Conservation (phyloP, 2,797 vertebrate genomes). For the Sarcoramphus papa region DNA sequence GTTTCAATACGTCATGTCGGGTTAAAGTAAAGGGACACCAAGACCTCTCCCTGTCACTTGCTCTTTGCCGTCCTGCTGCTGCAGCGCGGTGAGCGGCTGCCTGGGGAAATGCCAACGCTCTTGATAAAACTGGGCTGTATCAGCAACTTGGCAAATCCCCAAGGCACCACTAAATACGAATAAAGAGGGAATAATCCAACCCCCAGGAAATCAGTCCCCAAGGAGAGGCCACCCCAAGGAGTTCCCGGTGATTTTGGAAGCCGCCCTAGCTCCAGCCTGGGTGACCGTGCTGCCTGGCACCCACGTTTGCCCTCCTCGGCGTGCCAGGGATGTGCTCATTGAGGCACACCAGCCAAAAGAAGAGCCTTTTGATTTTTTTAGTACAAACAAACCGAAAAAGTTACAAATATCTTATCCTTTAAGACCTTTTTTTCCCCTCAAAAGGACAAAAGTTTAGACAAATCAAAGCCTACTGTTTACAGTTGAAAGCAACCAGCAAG, state of each 20-base stretch:
- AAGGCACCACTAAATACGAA: background rate
- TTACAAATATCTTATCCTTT: background rate
- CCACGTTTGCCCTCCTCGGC: too few relatives aligned
- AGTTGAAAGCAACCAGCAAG: background rate
- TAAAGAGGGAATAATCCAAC: background rate
- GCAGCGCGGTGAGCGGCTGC: background rate
- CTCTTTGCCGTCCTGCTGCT: background rate
- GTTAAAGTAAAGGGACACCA: background rate
- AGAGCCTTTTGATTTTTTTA: background rate
- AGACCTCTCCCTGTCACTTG: background rate
- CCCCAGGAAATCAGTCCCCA: background rate
- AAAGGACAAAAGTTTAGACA: background rate
- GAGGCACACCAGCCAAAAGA: background rate
- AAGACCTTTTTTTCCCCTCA: background rate
- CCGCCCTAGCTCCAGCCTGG: background rate
- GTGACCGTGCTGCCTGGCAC: rapidly evolving
- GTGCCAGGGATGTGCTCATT: background rate
- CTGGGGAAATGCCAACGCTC: background rate
- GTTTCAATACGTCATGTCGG: rapidly evolving
- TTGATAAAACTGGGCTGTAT: too few relatives aligned
- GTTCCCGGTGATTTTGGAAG: background rate
- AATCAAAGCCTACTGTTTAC: background rate
- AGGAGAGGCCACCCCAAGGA: background rate
- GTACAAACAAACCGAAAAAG: background rate
- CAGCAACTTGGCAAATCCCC: background rate